These are phyloP conservation scores for Bergia sp. DNA, from an alignment of 92 coral and sea anemone species.

Conservation along the genomic window DNA sequence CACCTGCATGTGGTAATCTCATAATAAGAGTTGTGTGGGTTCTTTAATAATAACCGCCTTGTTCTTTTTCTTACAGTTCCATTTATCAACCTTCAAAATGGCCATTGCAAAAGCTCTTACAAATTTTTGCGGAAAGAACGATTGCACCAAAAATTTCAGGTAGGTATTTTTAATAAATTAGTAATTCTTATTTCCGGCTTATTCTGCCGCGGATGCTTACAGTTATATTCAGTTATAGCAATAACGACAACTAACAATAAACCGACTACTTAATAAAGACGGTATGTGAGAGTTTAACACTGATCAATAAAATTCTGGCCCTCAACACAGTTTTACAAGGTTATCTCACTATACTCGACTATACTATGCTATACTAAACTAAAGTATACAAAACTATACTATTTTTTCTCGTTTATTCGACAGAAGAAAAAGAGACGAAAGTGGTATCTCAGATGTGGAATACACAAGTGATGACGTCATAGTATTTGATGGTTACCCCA, in stretches of 20 bases:
- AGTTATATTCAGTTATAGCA: no score
- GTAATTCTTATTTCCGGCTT: neutral
- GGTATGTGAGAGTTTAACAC: no score
- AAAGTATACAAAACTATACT: no score
- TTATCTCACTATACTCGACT: no score
- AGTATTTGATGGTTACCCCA: constrained; percentile 24
- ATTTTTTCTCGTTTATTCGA: neutral
- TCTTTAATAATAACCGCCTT: neutral
- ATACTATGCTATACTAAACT: no score
- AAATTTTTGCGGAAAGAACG: neutral
- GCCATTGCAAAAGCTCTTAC: constrained; percentile 25
- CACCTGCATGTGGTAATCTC: no score
- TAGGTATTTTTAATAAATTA: neutral
- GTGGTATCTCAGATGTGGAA: neutral
- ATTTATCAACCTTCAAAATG: neutral
- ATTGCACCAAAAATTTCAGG: neutral
- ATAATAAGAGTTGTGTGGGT: no score
- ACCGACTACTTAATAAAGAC: no score
- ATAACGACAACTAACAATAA: no score
- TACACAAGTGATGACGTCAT: constrained; percentile 30
- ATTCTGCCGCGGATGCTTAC: no score
- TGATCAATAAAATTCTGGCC: no score
- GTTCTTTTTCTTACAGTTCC: neutral
- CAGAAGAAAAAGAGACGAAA: constrained; percentile 20
- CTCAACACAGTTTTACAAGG: no score